phyloP scores from a whole-genome alignment of 2,113 vertebrate genomes.

The Antechinus stuartii region DNA sequence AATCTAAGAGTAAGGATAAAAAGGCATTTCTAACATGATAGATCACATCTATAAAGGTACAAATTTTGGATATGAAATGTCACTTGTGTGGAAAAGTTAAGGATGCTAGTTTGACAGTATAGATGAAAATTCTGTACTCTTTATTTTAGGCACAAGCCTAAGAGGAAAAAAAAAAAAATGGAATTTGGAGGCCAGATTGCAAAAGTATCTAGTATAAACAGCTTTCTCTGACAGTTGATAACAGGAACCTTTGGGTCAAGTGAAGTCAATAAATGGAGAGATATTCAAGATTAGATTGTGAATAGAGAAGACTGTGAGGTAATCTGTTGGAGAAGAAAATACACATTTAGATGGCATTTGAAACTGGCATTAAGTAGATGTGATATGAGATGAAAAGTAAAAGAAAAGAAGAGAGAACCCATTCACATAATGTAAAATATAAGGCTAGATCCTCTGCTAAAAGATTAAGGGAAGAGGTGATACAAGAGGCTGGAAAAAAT shows the following conservation, averaged over 20 bases:
- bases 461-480: neutral
- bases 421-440: neutral
- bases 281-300: neutral
- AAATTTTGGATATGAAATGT: neutral
- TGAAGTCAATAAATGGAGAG: neutral
- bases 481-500: neutral
- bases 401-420: neutral
- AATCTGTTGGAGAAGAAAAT: neutral
- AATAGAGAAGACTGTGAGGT: neutral
- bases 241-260: neutral
- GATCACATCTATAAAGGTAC: neutral
- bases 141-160: neutral
- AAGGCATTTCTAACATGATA: neutral
- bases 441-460: neutral
- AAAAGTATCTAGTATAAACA: neutral
- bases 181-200: neutral
- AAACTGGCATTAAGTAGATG: neutral
- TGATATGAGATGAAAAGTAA: neutral
- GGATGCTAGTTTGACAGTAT: neutral
- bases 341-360: neutral
- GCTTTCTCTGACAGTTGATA: neutral
- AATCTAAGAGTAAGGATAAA: neutral
- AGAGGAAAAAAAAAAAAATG: neutral
- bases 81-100: neutral
- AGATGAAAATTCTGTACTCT: neutral